These are phyloP conservation scores for Tamias sibiricus DNA, from an alignment of 2,113 vertebrate genomes.

Conservation along the genomic window DNA sequence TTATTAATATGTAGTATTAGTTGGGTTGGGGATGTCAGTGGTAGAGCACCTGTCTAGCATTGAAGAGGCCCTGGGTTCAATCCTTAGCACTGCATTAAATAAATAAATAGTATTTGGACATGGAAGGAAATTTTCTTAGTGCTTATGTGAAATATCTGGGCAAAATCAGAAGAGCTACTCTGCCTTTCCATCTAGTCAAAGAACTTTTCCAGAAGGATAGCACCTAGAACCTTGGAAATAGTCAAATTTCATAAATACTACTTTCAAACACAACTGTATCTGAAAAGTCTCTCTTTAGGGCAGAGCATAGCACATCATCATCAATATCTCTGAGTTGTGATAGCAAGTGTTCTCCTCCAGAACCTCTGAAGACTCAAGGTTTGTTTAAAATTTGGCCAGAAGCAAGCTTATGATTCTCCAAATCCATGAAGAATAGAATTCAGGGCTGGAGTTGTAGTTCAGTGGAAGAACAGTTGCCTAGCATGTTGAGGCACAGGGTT, in stretches of 20 bases:
- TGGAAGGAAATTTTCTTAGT: neutral
- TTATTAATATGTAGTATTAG: neutral
- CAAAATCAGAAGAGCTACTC: neutral
- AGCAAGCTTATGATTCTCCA: neutral
- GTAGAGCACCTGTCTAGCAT: too few relatives aligned
- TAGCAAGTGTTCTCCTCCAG: neutral
- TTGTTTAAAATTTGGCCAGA: neutral
- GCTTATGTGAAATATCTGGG: neutral
- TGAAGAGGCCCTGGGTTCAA: too few relatives aligned
- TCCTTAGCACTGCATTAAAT: too few relatives aligned
- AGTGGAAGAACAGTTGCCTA: too few relatives aligned
- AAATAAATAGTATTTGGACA: neutral
- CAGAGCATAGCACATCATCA: neutral
- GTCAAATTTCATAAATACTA: neutral
- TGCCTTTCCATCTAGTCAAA: conserved; percentile 5
- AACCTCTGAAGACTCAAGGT: neutral
- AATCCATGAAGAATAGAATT: neutral
- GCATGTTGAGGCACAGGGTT: too few relatives aligned
- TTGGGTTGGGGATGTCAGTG: too few relatives aligned
- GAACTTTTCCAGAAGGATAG: neutral
- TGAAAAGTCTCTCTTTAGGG: neutral
- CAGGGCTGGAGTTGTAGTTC: too few relatives aligned
- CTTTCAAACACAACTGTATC: neutral
- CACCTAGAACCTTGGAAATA: neutral
- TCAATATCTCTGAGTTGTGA: neutral